Evolutionary conservation across 2,113 vertebrate genomes (phyloP).

Genomic region (Protobothrops flavoviridis): DNA sequence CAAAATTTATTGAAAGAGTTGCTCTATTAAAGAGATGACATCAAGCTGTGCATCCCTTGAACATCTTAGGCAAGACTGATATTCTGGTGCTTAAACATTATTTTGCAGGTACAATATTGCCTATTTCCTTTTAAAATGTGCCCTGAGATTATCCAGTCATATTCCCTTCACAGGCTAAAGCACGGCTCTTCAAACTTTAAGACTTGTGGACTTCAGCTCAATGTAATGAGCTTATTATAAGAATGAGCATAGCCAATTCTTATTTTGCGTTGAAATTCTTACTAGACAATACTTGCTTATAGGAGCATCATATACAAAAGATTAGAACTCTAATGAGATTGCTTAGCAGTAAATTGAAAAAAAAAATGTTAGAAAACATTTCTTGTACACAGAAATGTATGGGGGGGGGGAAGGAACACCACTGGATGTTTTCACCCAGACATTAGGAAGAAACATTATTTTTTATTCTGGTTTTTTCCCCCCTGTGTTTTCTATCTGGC

Average conservation of each 20-base stretch:
- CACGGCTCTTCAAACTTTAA: too few species aligned
- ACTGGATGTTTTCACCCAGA: background rate
- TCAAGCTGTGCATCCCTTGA: background rate
- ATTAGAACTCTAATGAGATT: background rate
- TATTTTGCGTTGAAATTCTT: background rate
- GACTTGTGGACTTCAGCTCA: background rate
- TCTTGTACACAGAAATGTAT: background rate
- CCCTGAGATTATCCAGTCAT: background rate
- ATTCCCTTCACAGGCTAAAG: background rate
- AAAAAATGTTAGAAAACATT: background rate
- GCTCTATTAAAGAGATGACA: background rate
- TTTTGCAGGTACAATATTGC: background rate
- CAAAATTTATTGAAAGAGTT: background rate
- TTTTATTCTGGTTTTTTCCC: background rate
- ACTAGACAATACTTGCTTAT: background rate
- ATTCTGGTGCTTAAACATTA: background rate
- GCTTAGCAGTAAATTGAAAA: background rate
- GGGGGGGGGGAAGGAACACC: background rate
- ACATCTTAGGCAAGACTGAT: background rate
- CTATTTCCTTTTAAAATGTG: background rate
- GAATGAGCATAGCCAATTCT: background rate
- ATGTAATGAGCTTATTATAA: background rate
- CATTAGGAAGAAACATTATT: background rate
- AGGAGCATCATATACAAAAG: background rate
- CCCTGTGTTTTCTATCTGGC: background rate